phyloP scores from a whole-genome alignment of 2,888 invertebrate genomes.

The Gastracanthus pulcherrimus region DNA sequence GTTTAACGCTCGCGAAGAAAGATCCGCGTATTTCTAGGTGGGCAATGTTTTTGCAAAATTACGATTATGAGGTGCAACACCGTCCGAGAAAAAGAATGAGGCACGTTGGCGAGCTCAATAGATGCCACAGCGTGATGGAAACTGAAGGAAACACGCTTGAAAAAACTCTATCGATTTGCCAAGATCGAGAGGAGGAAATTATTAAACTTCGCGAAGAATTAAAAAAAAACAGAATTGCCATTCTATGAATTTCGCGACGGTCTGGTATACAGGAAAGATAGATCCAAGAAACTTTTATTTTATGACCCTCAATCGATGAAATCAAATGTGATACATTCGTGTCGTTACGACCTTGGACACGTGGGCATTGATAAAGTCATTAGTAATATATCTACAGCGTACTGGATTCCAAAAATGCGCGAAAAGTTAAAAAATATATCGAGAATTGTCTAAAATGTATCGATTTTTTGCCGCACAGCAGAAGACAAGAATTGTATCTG shows the following conservation, averaged over 20 bases:
- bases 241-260: too few species aligned
- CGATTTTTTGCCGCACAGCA: slow-evolving; percentile 57
- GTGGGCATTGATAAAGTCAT: slow-evolving; percentile 54
- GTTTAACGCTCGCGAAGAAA: too few species aligned
- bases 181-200: slow-evolving; percentile 55
- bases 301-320: slow-evolving; percentile 56
- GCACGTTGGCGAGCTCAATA: slow-evolving; percentile 28
- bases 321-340: slow-evolving; percentile 46
- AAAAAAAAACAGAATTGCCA: too few species aligned
- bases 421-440: too few species aligned
- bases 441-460: slow-evolving; percentile 66
- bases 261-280: not conserved
- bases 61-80: too few species aligned
- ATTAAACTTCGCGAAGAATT: slow-evolving; percentile 29
- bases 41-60: too few species aligned
- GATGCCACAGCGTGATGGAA: slow-evolving; percentile 52
- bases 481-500: slow-evolving; percentile 63
- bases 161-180: too few species aligned
- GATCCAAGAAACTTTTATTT: not conserved
- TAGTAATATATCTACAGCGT: slow-evolving; percentile 41
- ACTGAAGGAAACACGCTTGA: slow-evolving; percentile 58
- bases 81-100: too few species aligned
- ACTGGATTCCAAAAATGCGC: too few species aligned
- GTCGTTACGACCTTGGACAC: slow-evolving; percentile 55
- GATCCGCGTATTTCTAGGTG: too few species aligned